phyloP scores from a whole-genome alignment of 2,797 vertebrate genomes.

The Netta rufina region DNA sequence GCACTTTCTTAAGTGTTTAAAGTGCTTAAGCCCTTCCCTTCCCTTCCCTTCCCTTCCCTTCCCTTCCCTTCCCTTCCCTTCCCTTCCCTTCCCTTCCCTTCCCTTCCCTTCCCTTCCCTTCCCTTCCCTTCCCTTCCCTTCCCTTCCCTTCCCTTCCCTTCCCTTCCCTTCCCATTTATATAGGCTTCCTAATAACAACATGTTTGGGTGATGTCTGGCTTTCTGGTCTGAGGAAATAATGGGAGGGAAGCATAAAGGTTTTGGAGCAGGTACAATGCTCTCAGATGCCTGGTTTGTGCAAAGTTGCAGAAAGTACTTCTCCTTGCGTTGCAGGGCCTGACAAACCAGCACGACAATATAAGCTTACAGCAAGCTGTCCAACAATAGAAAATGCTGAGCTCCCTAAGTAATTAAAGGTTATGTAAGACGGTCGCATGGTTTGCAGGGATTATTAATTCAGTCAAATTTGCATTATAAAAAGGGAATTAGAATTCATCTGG shows the following conservation, averaged over 20 bases:
- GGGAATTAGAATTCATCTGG: conserved; percentile 59
- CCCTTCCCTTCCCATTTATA: too few species aligned
- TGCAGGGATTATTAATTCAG: conserved; percentile 63
- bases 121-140: too few species aligned
- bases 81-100: too few species aligned
- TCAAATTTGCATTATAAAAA: conserved; percentile 61
- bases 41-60: too few species aligned
- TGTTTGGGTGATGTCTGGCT: background rate
- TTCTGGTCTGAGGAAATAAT: background rate
- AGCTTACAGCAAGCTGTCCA: conserved; percentile 13
- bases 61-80: too few species aligned
- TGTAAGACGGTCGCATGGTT: conserved; percentile 35
- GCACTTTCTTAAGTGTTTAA: background rate
- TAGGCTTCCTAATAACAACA: background rate
- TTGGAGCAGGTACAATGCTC: conserved; percentile 8
- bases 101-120: too few species aligned
- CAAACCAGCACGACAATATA: conserved; percentile 32
- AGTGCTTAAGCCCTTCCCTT: too few species aligned
- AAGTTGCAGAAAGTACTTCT: conserved; percentile 40
- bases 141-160: too few species aligned
- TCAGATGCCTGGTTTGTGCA: background rate
- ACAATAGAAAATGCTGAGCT: conserved; percentile 57
- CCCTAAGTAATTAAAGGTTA: conserved; percentile 56
- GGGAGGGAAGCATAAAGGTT: conserved; percentile 9
- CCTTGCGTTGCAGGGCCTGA: conserved; percentile 28